Evolutionary conservation across 2,888 invertebrate species (phyloP).

Genomic region (Heliconius charithonia): DNA sequence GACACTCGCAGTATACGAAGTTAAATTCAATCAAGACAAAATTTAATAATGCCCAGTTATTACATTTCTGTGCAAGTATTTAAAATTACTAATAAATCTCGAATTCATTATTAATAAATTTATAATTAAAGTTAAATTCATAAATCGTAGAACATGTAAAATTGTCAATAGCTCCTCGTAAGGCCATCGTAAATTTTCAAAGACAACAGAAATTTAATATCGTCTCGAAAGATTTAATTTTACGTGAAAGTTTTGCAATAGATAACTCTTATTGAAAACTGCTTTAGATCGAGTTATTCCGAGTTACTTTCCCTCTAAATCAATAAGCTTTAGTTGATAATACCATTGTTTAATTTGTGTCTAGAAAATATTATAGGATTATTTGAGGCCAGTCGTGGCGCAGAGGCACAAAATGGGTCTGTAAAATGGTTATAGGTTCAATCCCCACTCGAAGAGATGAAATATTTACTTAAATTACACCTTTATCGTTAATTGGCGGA

Average conservation of each 20-base stretch:
- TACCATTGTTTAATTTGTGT: conserved; percentile 21
- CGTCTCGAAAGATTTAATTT: conserved; percentile 75
- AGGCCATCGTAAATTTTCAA: conserved; percentile 68
- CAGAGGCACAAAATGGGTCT: too few species aligned
- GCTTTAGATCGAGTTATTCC: conserved; percentile 67
- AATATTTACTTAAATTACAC: too few species aligned
- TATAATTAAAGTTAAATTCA: conserved; percentile 26
- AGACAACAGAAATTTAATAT: conserved; percentile 81
- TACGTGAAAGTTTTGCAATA: conserved; percentile 76
- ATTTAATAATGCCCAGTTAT: neutral
- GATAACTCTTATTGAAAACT: conserved; percentile 70
- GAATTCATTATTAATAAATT: neutral
- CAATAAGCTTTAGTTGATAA: conserved; percentile 53
- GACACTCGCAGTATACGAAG: neutral
- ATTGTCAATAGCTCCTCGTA: conserved; percentile 65
- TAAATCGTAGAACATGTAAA: conserved; percentile 42
- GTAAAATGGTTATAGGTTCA: too few species aligned
- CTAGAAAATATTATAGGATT: neutral
- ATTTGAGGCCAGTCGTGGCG: too few species aligned
- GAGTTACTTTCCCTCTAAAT: conserved; percentile 69
- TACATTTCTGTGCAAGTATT: conserved; percentile 4
- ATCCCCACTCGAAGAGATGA: too few species aligned
- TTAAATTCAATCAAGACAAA: neutral
- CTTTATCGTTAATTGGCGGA: too few species aligned
- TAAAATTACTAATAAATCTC: neutral